These are phyloP conservation scores for Sebastes kiyomatsui DNA, from an alignment of 2,797 vertebrate genomes.

Conservation along the genomic window DNA sequence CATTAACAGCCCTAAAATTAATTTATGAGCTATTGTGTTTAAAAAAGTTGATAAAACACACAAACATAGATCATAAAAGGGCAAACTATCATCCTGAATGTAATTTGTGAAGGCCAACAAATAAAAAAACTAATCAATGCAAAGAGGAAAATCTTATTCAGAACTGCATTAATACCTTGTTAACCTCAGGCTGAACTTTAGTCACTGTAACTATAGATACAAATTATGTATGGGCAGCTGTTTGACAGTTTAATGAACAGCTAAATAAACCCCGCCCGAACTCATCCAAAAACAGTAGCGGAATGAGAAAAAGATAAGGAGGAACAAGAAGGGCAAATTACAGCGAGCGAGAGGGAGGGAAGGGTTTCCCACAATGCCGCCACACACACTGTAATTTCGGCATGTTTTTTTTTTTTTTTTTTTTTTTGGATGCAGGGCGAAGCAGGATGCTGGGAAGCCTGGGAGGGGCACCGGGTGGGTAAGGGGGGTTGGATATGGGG, in stretches of 20 bases:
- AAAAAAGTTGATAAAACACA: not conserved
- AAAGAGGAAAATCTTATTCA: conserved; percentile 16
- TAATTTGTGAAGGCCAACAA: conserved; percentile 8
- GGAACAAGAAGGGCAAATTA: conserved; percentile 21
- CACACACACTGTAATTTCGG: conserved; percentile 62
- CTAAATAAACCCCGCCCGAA: conserved; percentile 39
- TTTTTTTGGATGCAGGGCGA: conserved; percentile 29
- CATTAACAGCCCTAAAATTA: too few species aligned
- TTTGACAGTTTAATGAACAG: conserved; percentile 63
- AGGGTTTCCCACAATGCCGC: conserved; percentile 51
- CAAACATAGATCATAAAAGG: not conserved
- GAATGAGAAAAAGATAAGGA: conserved; percentile 60
- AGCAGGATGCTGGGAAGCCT: conserved; percentile 66
- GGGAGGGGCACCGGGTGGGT: conserved; percentile 62
- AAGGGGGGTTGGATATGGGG: conserved; percentile 17
- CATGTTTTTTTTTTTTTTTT: conserved; percentile 5
- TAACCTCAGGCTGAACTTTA: conserved; percentile 57
- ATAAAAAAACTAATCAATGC: not conserved
- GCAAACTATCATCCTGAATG: not conserved
- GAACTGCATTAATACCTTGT: conserved; percentile 17
- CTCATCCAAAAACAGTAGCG: conserved; percentile 24
- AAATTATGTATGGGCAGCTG: conserved; percentile 62
- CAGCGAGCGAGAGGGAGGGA: conserved; percentile 26
- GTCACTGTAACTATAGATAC: conserved; percentile 58
- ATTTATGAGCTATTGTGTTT: not conserved